A percentile compares a stretch with the other conserved stretches of the same genome.
phyloP scores from a whole-genome alignment of 2,888 invertebrate genomes.

The Elegia similella region DNA sequence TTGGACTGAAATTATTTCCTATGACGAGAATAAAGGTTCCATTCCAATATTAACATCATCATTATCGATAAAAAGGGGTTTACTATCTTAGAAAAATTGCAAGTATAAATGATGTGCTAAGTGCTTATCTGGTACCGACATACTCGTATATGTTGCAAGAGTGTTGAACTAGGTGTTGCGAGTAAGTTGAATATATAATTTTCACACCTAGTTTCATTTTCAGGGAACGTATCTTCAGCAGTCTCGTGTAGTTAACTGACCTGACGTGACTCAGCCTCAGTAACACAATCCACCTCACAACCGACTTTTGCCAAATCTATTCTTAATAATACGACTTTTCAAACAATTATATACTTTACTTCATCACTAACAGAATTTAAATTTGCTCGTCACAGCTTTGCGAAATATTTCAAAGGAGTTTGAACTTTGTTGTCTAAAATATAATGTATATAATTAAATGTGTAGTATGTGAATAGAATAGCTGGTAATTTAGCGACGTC shows the following conservation, averaged over 20 bases:
- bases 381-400: neutral
- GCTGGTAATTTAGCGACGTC: constrained; percentile 21
- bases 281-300: constrained; percentile 32
- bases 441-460: constrained; percentile 1
- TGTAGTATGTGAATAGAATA: constrained; percentile 18
- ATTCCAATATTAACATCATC: no score
- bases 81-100: no score
- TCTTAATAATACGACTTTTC: constrained; percentile 26
- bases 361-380: neutral
- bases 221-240: neutral
- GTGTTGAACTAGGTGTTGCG: no score
- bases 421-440: neutral
- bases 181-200: neutral
- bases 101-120: no score
- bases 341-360: neutral
- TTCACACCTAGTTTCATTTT: neutral
- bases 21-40: no score
- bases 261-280: constrained; percentile 32
- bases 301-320: constrained; percentile 36
- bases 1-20: no score
- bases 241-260: constrained; percentile 30
- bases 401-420: neutral
- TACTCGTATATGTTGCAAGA: no score
- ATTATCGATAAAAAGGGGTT: no score
- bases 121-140: no score